Percentiles rank a stretch among this genome's conserved stretches.
phyloP scores from a whole-genome alignment of 2,113 vertebrate species.

The Poicephalus gulielmi region DNA sequence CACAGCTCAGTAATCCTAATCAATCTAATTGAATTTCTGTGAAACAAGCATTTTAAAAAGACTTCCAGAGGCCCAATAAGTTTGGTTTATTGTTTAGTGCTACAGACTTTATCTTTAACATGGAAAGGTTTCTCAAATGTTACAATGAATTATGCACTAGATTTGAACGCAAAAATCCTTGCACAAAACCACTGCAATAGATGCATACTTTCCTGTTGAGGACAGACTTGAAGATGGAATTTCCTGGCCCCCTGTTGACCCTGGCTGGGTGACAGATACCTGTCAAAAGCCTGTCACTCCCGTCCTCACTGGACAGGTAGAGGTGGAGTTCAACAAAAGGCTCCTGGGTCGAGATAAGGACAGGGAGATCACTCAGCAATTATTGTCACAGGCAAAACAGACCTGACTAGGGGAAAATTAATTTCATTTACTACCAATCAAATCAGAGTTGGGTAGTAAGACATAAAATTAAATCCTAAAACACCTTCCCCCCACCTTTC shows the following conservation, averaged over 20 bases:
- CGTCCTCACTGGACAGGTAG: background rate
- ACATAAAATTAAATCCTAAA: background rate
- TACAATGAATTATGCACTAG: background rate
- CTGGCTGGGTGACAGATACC: background rate
- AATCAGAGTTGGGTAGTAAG: background rate
- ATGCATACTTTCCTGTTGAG: background rate
- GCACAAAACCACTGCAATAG: background rate
- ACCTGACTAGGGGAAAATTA: background rate
- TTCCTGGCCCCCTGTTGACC: background rate
- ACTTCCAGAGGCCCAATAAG: background rate
- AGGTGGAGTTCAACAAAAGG: background rate
- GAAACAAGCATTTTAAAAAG: slow-evolving; percentile 14
- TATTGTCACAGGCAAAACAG: background rate
- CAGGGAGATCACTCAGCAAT: background rate
- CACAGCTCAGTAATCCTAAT: slow-evolving; percentile 10
- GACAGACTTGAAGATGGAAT: background rate
- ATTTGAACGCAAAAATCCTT: background rate
- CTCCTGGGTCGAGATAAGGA: background rate
- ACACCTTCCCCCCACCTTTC: background rate
- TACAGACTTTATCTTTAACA: background rate
- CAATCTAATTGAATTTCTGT: slow-evolving; percentile 29
- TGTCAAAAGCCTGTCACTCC: background rate
- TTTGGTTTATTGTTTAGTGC: background rate
- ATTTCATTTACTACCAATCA: background rate
- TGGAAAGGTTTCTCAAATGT: background rate